These are phyloP conservation scores for Amyelois transitella DNA, from an alignment of 1,140 invertebrate species.

Conservation along the genomic window DNA sequence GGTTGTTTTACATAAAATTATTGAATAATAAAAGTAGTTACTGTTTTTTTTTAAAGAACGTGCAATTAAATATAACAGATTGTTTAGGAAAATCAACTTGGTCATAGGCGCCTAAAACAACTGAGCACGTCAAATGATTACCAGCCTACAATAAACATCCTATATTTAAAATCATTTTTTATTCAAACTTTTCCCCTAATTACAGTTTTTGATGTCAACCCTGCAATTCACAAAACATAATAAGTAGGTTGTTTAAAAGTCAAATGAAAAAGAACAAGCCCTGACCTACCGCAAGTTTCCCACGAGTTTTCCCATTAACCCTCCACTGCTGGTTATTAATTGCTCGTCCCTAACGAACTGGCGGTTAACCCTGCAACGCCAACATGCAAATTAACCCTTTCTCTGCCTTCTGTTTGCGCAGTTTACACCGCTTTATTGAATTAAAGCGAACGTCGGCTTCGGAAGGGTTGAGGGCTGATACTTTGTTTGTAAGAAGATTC, in stretches of 20 bases:
- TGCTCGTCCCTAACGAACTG: slow-evolving; percentile 64
- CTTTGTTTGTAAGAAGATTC: slow-evolving; percentile 67
- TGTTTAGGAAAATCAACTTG: no score
- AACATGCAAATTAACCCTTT: slow-evolving; percentile 73
- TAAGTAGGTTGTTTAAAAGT: slow-evolving; percentile 19
- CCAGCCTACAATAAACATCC: no score
- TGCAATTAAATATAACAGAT: no score
- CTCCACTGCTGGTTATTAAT: slow-evolving; percentile 42
- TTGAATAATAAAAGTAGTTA: no score
- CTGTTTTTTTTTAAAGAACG: no score
- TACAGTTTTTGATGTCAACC: slow-evolving; percentile 9
- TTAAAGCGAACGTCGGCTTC: slow-evolving; percentile 53
- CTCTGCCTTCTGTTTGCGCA: slow-evolving; percentile 51
- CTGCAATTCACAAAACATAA: slow-evolving; percentile 1
- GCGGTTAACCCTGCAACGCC: slow-evolving; percentile 64
- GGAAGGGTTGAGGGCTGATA: slow-evolving; percentile 63
- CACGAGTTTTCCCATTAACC: slow-evolving; percentile 52
- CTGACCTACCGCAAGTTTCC: slow-evolving; percentile 65
- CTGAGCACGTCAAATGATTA: no score
- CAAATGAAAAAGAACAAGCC: slow-evolving; percentile 28
- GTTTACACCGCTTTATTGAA: slow-evolving; percentile 69
- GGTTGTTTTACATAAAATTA: no score
- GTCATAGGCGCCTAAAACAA: no score
- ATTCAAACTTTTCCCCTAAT: slow-evolving; percentile 8
- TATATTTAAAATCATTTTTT: slow-evolving; percentile 2